Conservation (phyloP, 2,888 invertebrate species). For the Agriopis aurantiaria region DNA sequence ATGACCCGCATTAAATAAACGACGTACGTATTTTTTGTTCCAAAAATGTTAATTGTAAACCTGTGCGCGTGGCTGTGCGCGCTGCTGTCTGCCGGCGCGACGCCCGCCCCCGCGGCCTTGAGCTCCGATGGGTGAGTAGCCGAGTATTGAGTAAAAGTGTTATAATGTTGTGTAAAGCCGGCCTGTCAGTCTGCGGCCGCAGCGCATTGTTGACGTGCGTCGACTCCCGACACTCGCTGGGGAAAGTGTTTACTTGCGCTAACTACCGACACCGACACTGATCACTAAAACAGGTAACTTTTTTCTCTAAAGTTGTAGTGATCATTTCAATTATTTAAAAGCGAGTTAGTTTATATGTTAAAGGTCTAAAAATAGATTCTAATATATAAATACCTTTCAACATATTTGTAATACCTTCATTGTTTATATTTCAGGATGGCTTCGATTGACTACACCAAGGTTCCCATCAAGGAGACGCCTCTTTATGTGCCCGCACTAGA, state of each 20-base stretch:
- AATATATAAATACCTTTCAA: too few relatives aligned
- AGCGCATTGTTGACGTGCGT: slow-evolving; percentile 22
- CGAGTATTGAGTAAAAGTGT: slow-evolving; percentile 30
- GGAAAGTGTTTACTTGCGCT: slow-evolving; percentile 5
- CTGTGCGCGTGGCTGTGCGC: slow-evolving; percentile 40
- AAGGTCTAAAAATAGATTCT: too few relatives aligned
- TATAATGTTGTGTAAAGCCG: slow-evolving; percentile 2
- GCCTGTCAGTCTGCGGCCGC: slow-evolving; percentile 7
- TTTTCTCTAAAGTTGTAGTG: not conserved
- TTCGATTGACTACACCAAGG: slow-evolving; percentile 68
- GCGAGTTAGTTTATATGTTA: too few relatives aligned
- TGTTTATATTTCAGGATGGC: slow-evolving; percentile 65
- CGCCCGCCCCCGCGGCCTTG: slow-evolving; percentile 53
- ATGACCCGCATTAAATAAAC: slow-evolving; percentile 2
- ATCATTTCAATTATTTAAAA: not conserved
- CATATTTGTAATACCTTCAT: not conserved
- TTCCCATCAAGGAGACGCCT: slow-evolving; percentile 85
- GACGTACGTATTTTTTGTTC: slow-evolving; percentile 18
- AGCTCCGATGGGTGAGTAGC: slow-evolving; percentile 24
- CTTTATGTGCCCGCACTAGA: slow-evolving; percentile 87
- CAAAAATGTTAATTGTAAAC: slow-evolving; percentile 20
- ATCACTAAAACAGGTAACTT: slow-evolving; percentile 13
- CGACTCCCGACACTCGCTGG: slow-evolving; percentile 7
- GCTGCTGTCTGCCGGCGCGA: slow-evolving; percentile 43
- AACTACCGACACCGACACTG: not conserved